Conservation (phyloP, 2,888 invertebrate species). For the Epirrhoe alternata region DNA sequence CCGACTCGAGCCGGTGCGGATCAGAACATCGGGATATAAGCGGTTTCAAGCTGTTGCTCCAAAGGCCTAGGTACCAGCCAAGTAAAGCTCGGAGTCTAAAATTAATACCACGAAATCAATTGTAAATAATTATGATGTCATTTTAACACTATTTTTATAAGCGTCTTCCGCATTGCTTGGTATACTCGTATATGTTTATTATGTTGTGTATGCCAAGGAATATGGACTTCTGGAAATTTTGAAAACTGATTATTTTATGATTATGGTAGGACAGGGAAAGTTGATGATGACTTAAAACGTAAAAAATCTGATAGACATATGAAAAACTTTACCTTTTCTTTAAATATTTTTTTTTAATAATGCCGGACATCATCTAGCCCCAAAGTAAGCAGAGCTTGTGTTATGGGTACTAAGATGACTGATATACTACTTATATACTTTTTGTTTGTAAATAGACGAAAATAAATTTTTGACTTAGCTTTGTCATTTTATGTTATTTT, state of each 20-base stretch:
- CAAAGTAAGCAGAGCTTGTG: no score
- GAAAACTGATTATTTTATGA: background rate
- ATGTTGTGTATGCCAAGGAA: background rate
- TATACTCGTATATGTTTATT: background rate
- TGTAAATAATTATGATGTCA: constrained; percentile 5
- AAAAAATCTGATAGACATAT: no score
- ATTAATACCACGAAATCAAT: background rate
- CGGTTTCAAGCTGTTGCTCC: constrained; percentile 44
- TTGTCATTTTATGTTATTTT: no score
- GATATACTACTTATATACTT: no score
- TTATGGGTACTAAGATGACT: no score
- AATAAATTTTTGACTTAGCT: no score
- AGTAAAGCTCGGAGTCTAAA: constrained; percentile 4
- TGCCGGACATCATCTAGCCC: no score
- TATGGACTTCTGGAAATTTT: background rate
- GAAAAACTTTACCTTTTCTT: no score
- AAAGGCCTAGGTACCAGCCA: constrained; percentile 6
- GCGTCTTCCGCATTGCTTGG: background rate
- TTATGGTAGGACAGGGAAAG: no score
- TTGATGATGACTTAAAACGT: no score
- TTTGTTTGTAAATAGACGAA: no score
- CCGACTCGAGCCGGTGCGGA: constrained; percentile 55
- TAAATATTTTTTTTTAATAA: no score
- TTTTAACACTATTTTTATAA: background rate
- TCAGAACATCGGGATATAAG: constrained; percentile 61